Evolutionary conservation across 2,888 invertebrate genomes (phyloP).

Genomic region (Sceliomorpha sp.): DNA sequence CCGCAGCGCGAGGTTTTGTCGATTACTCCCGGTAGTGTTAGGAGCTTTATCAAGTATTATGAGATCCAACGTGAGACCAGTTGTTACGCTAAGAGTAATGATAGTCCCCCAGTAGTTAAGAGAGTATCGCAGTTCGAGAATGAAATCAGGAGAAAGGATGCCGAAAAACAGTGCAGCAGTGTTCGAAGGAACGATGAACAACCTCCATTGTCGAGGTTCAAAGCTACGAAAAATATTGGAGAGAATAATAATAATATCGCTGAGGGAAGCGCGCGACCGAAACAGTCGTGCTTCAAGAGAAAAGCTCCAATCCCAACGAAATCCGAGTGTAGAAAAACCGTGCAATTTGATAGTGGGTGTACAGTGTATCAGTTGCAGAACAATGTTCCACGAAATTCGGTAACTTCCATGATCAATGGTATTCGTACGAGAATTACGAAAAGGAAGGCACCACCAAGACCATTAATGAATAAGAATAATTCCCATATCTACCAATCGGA

Average conservation of each 20-base stretch:
- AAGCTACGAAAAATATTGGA: slow-evolving; percentile 1
- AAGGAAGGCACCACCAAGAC: slow-evolving; percentile 62
- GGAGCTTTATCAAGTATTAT: slow-evolving; percentile 74
- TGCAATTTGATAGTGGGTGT: slow-evolving; percentile 67
- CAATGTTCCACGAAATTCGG: slow-evolving; percentile 22
- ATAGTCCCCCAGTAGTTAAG: slow-evolving; percentile 59
- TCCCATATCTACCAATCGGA: slow-evolving; percentile 15
- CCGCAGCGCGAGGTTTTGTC: slow-evolving; percentile 65
- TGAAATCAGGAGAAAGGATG: slow-evolving; percentile 3
- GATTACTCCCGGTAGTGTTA: slow-evolving; percentile 76
- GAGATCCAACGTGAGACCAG: slow-evolving; percentile 68
- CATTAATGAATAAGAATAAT: slow-evolving; percentile 28
- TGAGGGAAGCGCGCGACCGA: slow-evolving; percentile 17
- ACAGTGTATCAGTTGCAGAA: slow-evolving; percentile 57
- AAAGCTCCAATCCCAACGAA: slow-evolving; percentile 54
- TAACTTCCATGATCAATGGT: slow-evolving; percentile 40
- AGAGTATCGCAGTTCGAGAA: slow-evolving; percentile 17
- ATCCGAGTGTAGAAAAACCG: slow-evolving; percentile 64
- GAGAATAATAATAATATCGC: not conserved
- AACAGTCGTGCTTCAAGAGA: slow-evolving; percentile 61
- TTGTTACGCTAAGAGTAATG: slow-evolving; percentile 66
- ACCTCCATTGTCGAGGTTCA: not conserved
- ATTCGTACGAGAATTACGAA: slow-evolving; percentile 46
- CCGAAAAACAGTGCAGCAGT: not conserved
- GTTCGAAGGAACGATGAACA: slow-evolving; percentile 5